Conservation (phyloP, 92 coral and sea anemone species). For the Micromussa lordhowensis region DNA sequence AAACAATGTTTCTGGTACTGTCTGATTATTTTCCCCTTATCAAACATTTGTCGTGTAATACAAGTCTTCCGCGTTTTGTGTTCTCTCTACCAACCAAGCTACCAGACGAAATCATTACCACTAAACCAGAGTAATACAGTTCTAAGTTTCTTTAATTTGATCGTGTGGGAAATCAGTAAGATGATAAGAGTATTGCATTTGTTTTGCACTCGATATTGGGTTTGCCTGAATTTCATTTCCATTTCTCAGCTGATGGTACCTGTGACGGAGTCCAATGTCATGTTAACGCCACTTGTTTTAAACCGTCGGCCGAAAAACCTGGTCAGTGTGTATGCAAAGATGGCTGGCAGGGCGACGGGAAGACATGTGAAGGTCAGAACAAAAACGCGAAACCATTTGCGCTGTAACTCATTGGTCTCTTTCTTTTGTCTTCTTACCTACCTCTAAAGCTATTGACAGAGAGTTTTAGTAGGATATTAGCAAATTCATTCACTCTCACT, state of each 20-base stretch:
- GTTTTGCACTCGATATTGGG: neutral
- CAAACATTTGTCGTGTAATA: too few species aligned
- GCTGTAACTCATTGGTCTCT: neutral
- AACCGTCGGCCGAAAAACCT: constrained; percentile 55
- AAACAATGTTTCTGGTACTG: too few species aligned
- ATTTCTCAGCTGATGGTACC: constrained; percentile 70
- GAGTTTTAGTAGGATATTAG: too few species aligned
- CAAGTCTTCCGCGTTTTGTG: too few species aligned
- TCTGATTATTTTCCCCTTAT: too few species aligned
- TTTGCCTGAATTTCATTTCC: neutral
- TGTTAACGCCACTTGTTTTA: constrained; percentile 71
- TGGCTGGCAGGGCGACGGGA: constrained; percentile 79
- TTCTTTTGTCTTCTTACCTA: neutral
- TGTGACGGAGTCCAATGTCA: constrained; percentile 79
- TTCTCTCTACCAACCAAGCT: too few species aligned
- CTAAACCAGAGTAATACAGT: too few species aligned
- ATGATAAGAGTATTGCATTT: neutral
- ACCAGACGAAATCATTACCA: too few species aligned
- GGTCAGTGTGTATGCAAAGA: constrained; percentile 71
- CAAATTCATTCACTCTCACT: too few species aligned
- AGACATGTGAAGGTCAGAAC: constrained; percentile 62
- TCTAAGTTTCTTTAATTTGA: too few species aligned
- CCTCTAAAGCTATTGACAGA: neutral
- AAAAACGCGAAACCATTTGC: neutral
- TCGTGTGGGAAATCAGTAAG: neutral